Percentiles rank a stretch among this genome's conserved stretches.
These are phyloP conservation scores for Eidolon dupreanum DNA, from an alignment of 2,797 vertebrate genomes.

Conservation along the genomic window DNA sequence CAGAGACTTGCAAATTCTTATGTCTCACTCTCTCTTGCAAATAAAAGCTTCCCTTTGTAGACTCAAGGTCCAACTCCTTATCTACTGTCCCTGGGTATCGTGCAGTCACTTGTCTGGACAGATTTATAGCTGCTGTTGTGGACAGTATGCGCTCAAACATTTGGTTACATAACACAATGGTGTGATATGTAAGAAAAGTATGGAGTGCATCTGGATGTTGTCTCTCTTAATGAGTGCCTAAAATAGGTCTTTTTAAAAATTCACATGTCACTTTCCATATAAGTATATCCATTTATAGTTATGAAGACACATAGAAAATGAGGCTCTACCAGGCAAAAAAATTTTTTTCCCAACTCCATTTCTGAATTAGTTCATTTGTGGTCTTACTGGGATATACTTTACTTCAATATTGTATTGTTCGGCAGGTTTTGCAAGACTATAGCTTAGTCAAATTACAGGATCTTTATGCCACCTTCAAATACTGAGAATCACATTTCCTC, in stretches of 20 bases:
- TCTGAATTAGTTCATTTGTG: background rate
- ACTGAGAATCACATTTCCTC: background rate
- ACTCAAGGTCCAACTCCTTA: background rate
- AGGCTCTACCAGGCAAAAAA: constrained; percentile 54
- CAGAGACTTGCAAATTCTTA: background rate
- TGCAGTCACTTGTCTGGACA: background rate
- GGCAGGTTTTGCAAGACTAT: background rate
- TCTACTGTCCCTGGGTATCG: background rate
- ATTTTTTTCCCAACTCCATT: background rate
- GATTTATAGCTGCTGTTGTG: constrained; percentile 4
- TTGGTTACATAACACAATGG: background rate
- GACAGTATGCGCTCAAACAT: background rate
- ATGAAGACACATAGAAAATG: constrained; percentile 43
- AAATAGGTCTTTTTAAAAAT: constrained; percentile 14
- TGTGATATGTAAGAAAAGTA: background rate
- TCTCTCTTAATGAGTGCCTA: background rate
- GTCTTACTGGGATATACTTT: background rate
- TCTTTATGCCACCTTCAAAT: constrained; percentile 36
- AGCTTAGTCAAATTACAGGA: background rate
- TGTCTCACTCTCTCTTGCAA: background rate
- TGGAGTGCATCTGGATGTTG: background rate
- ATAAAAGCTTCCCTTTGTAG: background rate
- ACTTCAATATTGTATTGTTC: background rate
- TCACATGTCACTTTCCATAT: background rate
- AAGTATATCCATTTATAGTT: constrained; percentile 47